Conservation (phyloP, 2,113 vertebrate genomes). For the Malurus elegans region DNA sequence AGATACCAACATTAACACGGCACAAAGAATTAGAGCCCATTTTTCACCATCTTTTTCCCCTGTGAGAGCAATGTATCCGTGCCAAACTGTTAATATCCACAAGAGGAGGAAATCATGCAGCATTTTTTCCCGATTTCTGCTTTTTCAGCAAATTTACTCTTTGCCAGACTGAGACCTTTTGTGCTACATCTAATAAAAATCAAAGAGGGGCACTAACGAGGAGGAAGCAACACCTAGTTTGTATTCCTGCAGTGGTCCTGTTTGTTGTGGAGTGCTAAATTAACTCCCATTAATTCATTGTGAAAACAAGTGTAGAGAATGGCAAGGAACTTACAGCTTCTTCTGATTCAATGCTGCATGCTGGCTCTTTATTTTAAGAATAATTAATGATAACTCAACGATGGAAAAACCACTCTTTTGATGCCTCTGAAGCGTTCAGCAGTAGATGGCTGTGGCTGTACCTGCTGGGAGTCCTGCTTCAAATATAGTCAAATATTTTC, state of each 20-base stretch:
- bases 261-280: constrained; percentile 61
- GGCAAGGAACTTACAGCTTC: constrained; percentile 49
- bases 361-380: constrained; percentile 56
- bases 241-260: constrained; percentile 16
- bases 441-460: not conserved
- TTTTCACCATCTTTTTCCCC: not conserved
- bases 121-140: not conserved
- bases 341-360: constrained; percentile 49
- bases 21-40: not conserved
- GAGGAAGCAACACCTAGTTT: not conserved
- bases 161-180: not conserved
- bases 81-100: not conserved
- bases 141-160: not conserved
- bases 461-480: not conserved
- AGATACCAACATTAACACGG: not conserved
- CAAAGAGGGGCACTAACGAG: not conserved
- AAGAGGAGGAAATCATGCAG: not conserved
- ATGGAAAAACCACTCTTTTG: not conserved
- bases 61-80: not conserved
- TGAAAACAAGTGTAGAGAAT: constrained; percentile 64
- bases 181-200: not conserved
- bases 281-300: constrained; percentile 67
- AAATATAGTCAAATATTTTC: not conserved
- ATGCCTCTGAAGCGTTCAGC: not conserved
- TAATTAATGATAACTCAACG: constrained; percentile 25